These are phyloP conservation scores for Pollenia labialis DNA, from an alignment of 2,888 invertebrate species.

Conservation along the genomic window DNA sequence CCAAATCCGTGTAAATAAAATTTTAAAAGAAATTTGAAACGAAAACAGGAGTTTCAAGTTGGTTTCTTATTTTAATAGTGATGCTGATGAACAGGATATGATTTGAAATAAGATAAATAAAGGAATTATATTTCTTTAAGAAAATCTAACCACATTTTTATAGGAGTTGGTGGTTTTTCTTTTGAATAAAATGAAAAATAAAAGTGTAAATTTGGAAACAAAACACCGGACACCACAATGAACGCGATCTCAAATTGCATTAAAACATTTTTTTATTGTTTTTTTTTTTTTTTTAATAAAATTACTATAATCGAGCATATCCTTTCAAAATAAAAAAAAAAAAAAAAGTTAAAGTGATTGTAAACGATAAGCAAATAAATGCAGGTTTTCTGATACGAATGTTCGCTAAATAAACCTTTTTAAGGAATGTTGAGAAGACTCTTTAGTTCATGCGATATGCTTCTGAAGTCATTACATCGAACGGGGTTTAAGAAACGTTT, in stretches of 20 bases:
- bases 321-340: not conserved
- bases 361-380: too few relatives aligned
- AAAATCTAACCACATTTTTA: conserved; percentile 31
- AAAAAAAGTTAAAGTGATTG: not conserved
- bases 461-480: too few relatives aligned
- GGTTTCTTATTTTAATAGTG: not conserved
- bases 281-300: conserved; percentile 12
- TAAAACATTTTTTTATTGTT: conserved; percentile 36
- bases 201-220: conserved; percentile 45
- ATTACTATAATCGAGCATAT: not conserved
- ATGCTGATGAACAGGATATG: conserved; percentile 56
- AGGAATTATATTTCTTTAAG: conserved; percentile 47
- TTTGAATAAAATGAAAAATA: conserved; percentile 5
- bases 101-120: conserved; percentile 58
- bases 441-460: too few relatives aligned
- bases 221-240: conserved; percentile 61
- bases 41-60: not conserved
- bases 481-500: too few relatives aligned
- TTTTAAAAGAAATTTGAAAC: conserved; percentile 50
- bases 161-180: conserved; percentile 20
- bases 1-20: not conserved
- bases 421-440: too few relatives aligned
- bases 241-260: conserved; percentile 68
- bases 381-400: too few relatives aligned
- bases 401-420: too few relatives aligned